Evolutionary conservation across 1,140 invertebrate species (phyloP).

Genomic region (Zaprionus nigranus): DNA sequence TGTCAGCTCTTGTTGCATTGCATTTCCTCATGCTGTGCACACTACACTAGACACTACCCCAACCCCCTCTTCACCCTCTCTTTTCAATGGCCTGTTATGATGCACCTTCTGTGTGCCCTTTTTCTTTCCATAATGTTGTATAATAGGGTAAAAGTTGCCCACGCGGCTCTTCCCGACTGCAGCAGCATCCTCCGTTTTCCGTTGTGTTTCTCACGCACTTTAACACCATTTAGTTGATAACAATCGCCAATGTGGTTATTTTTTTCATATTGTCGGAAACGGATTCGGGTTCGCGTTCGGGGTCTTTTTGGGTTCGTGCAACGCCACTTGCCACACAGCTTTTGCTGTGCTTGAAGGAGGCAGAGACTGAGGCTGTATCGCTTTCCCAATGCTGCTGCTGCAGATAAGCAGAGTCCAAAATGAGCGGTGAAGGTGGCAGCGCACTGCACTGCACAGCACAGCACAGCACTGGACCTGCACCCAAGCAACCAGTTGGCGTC

Average conservation of each 20-base stretch:
- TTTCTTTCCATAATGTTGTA: slow-evolving; percentile 46
- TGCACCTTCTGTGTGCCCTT: slow-evolving; percentile 22
- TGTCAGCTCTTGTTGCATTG: slow-evolving; percentile 26
- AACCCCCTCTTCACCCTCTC: neutral
- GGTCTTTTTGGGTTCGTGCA: slow-evolving; percentile 48
- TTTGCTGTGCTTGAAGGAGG: neutral
- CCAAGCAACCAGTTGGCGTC: slow-evolving; percentile 69
- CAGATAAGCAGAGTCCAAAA: slow-evolving; percentile 77
- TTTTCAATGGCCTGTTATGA: slow-evolving; percentile 9
- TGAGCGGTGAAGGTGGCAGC: slow-evolving; percentile 67
- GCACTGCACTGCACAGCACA: slow-evolving; percentile 50
- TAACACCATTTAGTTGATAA: slow-evolving; percentile 82
- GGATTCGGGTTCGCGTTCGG: neutral
- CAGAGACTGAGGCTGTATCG: slow-evolving; percentile 26
- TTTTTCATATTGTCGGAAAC: slow-evolving; percentile 27
- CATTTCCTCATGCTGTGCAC: slow-evolving; percentile 47
- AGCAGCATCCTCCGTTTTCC: slow-evolving; percentile 12
- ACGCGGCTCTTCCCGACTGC: slow-evolving; percentile 20
- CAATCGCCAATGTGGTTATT: slow-evolving; percentile 61
- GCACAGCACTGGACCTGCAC: slow-evolving; percentile 66
- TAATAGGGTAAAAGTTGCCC: slow-evolving; percentile 70
- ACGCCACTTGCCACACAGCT: slow-evolving; percentile 70
- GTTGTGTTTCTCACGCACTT: slow-evolving; percentile 77
- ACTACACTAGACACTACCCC: slow-evolving; percentile 20
- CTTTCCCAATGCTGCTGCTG: slow-evolving; percentile 61